Conservation (phyloP, 53 echinoderm and acorn worm species). For the Actinopyga echinites region DNA sequence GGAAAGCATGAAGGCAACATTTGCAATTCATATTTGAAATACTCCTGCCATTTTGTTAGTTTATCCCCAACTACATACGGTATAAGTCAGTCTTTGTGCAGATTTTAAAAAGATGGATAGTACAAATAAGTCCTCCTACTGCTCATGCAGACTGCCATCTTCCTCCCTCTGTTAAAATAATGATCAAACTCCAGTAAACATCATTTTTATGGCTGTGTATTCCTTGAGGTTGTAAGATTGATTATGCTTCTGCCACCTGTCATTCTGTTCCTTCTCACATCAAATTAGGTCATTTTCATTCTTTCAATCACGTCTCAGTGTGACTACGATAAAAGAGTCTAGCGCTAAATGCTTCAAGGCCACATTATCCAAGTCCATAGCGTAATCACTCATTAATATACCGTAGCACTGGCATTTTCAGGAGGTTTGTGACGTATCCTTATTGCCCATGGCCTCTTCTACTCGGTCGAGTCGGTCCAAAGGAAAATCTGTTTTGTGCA, state of each 20-base stretch:
- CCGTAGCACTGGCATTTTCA: background rate
- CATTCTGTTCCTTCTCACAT: background rate
- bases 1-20: too few relatives aligned
- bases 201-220: too few relatives aligned
- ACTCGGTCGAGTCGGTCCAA: background rate
- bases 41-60: too few relatives aligned
- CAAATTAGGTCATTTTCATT: conserved; percentile 20
- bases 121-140: too few relatives aligned
- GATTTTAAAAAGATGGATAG: too few relatives aligned
- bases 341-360: background rate
- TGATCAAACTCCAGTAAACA: too few relatives aligned
- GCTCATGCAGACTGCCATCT: too few relatives aligned
- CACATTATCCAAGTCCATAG: conserved; percentile 12
- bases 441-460: background rate
- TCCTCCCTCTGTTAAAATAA: too few relatives aligned
- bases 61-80: too few relatives aligned
- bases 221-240: too few relatives aligned
- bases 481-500: background rate
- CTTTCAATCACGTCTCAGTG: background rate
- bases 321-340: background rate
- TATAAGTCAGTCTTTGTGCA: too few relatives aligned
- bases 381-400: conserved; percentile 11
- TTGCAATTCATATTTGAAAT: too few relatives aligned
- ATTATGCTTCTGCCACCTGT: background rate
- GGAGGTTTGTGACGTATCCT: conserved; percentile 1